These are phyloP conservation scores for Serripes groenlandicus DNA, from an alignment of 2,888 invertebrate species.

Conservation along the genomic window DNA sequence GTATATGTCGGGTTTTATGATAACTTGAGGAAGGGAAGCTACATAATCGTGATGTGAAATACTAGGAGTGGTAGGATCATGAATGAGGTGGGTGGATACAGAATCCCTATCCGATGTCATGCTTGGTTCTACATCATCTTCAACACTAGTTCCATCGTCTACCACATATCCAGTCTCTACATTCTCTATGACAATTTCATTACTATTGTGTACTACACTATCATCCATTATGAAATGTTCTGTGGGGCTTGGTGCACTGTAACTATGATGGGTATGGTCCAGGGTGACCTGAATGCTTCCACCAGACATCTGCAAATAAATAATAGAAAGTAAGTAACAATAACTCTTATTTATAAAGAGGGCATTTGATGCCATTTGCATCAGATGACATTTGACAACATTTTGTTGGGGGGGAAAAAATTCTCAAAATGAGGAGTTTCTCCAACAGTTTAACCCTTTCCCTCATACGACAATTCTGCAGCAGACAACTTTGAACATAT, in stretches of 20 bases:
- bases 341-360: too few relatives aligned
- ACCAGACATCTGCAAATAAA: slow-evolving; percentile 14
- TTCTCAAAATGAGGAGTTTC: too few relatives aligned
- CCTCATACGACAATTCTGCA: too few relatives aligned
- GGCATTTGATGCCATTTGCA: too few relatives aligned
- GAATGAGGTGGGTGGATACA: slow-evolving; percentile 32
- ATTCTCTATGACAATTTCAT: slow-evolving; percentile 14
- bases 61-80: slow-evolving; percentile 50
- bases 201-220: background rate
- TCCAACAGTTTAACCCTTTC: too few relatives aligned
- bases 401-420: too few relatives aligned
- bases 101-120: slow-evolving; percentile 31
- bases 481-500: too few relatives aligned
- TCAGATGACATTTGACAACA: too few relatives aligned
- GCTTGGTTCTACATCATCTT: background rate
- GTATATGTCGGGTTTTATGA: slow-evolving; percentile 14
- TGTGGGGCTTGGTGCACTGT: slow-evolving; percentile 39
- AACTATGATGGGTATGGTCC: slow-evolving; percentile 42
- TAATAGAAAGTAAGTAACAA: too few relatives aligned
- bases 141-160: background rate
- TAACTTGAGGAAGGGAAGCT: slow-evolving; percentile 41
- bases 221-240: slow-evolving; percentile 37
- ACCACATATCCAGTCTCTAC: background rate
- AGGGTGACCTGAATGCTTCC: slow-evolving; percentile 33
- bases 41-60: slow-evolving; percentile 65